These are phyloP conservation scores for Plecturocebus donacophilus DNA, from an alignment of 2,113 vertebrate species.

Conservation along the genomic window DNA sequence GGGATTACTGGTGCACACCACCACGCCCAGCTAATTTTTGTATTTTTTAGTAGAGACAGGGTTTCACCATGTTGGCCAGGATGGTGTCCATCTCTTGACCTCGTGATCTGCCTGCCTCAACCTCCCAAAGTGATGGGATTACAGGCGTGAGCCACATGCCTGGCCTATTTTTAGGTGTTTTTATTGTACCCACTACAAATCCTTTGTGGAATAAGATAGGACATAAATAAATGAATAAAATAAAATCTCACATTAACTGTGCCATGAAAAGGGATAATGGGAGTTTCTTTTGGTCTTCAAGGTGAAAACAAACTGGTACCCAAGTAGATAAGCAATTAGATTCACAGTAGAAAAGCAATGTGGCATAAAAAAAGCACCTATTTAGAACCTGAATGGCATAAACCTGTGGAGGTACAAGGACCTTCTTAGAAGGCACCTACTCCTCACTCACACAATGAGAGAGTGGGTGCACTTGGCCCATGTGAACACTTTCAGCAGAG, in stretches of 20 bases:
- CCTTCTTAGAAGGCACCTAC: not conserved
- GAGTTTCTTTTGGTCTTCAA: not conserved
- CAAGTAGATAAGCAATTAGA: not conserved
- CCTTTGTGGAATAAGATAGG: not conserved
- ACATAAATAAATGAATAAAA: slow-evolving; percentile 18
- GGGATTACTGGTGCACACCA: too few species aligned
- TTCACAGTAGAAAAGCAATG: not conserved
- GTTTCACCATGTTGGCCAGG: too few species aligned
- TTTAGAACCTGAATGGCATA: not conserved
- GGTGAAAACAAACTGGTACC: slow-evolving; percentile 3
- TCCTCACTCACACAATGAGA: not conserved
- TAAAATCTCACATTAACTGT: slow-evolving; percentile 24
- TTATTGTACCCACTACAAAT: slow-evolving; percentile 32
- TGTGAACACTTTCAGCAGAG: not conserved
- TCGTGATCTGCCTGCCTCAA: too few species aligned
- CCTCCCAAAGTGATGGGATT: too few species aligned
- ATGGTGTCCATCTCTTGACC: too few species aligned
- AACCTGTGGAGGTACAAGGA: not conserved
- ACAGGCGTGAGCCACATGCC: too few species aligned
- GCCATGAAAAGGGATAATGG: not conserved
- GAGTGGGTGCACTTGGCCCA: not conserved
- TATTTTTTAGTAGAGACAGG: too few species aligned
- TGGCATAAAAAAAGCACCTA: not conserved
- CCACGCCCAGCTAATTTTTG: too few species aligned
- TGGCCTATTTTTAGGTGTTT: not conserved